Percentiles rank a stretch among this genome's conserved stretches.
Conservation (phyloP, 2,888 invertebrate genomes). For the Idaea straminata region DNA sequence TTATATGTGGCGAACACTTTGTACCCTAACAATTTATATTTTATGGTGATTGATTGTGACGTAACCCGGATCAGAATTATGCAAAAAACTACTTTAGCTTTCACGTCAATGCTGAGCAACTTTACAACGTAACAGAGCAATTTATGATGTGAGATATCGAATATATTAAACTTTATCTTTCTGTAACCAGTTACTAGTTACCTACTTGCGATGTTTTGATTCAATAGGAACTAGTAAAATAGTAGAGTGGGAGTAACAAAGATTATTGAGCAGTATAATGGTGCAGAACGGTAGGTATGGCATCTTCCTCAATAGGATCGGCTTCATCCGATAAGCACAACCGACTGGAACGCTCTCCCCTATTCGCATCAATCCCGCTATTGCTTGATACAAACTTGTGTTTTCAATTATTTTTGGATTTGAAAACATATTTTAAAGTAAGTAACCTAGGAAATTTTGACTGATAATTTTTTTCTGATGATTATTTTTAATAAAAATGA, state of each 20-base stretch:
- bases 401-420: not conserved
- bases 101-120: conserved; percentile 9
- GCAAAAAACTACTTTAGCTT: conserved; percentile 18
- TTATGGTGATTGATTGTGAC: conserved; percentile 39
- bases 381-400: conserved; percentile 58
- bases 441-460: too few relatives aligned
- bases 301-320: conserved; percentile 56
- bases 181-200: too few relatives aligned
- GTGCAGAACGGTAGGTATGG: conserved; percentile 56
- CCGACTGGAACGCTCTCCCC: conserved; percentile 72
- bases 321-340: conserved; percentile 69
- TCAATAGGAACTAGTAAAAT: not conserved
- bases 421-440: conserved; percentile 5
- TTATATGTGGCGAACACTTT: conserved; percentile 56
- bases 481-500: not conserved
- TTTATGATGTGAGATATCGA: too few relatives aligned
- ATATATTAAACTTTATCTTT: too few relatives aligned
- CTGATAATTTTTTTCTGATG: too few relatives aligned
- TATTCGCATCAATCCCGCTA: conserved; percentile 65
- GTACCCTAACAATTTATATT: conserved; percentile 39
- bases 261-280: conserved; percentile 68
- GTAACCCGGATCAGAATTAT: conserved; percentile 26
- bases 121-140: not conserved
- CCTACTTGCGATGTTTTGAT: not conserved
- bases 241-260: conserved; percentile 21